Evolutionary conservation across 2,113 vertebrate species (phyloP).

Genomic region (Melanostigma gelatinosum): DNA sequence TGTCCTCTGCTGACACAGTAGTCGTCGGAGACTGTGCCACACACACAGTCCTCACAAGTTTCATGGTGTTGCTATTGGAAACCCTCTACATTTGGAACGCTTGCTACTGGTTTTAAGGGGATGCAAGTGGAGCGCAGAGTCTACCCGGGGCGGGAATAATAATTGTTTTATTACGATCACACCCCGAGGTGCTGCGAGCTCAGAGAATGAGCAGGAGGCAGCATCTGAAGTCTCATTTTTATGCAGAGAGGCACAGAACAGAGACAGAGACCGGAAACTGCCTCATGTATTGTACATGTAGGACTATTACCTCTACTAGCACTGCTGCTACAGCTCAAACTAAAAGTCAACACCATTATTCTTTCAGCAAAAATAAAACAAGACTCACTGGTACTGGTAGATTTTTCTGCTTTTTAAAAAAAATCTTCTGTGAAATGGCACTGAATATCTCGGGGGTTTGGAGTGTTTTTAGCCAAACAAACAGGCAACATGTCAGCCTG

Average conservation of each 20-base stretch:
- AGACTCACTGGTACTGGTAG: too few species aligned
- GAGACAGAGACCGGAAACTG: background rate
- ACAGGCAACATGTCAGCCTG: background rate
- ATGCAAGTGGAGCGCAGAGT: conserved; percentile 41
- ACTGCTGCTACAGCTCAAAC: background rate
- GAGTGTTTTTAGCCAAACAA: background rate
- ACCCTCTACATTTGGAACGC: conserved; percentile 58
- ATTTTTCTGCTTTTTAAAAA: background rate
- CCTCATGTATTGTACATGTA: background rate
- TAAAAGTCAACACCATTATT: background rate
- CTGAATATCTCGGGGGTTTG: background rate
- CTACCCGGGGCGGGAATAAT: conserved; percentile 55
- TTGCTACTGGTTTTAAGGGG: conserved; percentile 53
- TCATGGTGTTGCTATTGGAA: conserved; percentile 67
- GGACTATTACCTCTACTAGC: too few species aligned
- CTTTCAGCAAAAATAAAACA: too few species aligned
- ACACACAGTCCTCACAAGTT: conserved; percentile 17
- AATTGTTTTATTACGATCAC: conserved; percentile 64
- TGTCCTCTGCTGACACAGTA: conserved; percentile 19
- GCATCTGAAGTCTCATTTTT: conserved; percentile 40
- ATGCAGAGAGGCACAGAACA: conserved; percentile 16
- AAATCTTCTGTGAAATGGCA: too few species aligned
- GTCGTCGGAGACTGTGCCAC: conserved; percentile 31
- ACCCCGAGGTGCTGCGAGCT: conserved; percentile 55
- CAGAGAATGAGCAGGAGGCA: conserved; percentile 38